phyloP scores from a whole-genome alignment of 2,888 invertebrate genomes.

The Pammene fasciana region DNA sequence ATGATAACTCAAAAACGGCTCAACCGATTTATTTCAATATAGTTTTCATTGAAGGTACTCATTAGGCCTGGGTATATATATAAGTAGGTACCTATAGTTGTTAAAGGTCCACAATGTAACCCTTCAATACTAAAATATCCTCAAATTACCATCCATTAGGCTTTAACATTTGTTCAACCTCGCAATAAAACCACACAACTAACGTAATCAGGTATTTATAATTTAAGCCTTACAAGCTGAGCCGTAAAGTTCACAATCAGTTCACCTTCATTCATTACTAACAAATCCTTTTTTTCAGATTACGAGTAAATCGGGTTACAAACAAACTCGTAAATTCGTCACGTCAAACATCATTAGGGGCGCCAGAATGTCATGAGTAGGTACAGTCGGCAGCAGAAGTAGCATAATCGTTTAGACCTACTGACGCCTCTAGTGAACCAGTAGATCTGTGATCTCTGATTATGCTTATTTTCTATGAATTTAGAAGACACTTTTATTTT shows the following conservation, averaged over 20 bases:
- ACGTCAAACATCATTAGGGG: slow-evolving; percentile 45
- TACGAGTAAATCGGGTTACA: not conserved
- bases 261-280: not conserved
- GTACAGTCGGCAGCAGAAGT: too few relatives aligned
- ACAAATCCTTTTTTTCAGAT: not conserved
- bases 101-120: not conserved
- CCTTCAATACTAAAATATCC: not conserved
- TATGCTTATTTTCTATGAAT: too few relatives aligned
- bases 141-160: slow-evolving; percentile 33
- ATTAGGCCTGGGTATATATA: too few relatives aligned
- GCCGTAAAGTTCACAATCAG: not conserved
- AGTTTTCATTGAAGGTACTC: too few relatives aligned
- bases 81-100: too few relatives aligned
- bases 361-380: slow-evolving; percentile 33
- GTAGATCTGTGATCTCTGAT: too few relatives aligned
- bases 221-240: not conserved
- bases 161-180: slow-evolving; percentile 1
- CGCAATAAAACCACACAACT: slow-evolving; percentile 2
- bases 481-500: too few relatives aligned
- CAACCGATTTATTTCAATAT: too few relatives aligned
- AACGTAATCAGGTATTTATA: not conserved
- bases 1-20: too few relatives aligned
- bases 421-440: too few relatives aligned
- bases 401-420: too few relatives aligned
- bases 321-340: slow-evolving; percentile 41